Evolutionary conservation across 2,113 vertebrate genomes (phyloP).

Genomic region (Megaceryle torquata): DNA sequence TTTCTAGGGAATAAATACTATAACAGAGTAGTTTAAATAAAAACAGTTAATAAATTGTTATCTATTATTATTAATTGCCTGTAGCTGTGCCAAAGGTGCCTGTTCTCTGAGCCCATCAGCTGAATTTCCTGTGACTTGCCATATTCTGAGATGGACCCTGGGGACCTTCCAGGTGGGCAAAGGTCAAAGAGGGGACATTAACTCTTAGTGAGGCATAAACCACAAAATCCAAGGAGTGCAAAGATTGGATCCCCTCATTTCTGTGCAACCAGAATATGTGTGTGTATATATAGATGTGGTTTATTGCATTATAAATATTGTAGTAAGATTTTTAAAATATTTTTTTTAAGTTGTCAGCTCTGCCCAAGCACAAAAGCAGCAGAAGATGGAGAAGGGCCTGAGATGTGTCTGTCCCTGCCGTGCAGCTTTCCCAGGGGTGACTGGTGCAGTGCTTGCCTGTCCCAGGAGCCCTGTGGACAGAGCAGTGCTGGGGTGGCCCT

Average conservation of each 20-base stretch:
- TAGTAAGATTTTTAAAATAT: not conserved
- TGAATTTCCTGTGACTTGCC: not conserved
- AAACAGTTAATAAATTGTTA: not conserved
- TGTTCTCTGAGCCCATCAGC: not conserved
- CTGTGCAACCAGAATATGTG: not conserved
- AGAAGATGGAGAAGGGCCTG: not conserved
- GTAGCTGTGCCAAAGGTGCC: not conserved
- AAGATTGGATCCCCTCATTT: not conserved
- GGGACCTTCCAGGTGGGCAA: not conserved
- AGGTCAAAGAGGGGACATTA: not conserved
- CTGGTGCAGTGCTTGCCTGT: not conserved
- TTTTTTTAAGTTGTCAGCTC: not conserved
- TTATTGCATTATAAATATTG: not conserved
- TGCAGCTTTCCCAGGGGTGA: not conserved
- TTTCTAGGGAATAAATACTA: not conserved
- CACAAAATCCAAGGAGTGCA: not conserved
- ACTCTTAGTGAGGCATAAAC: not conserved
- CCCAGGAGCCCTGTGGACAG: not conserved
- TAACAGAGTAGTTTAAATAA: not conserved
- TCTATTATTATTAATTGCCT: not conserved
- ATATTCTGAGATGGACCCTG: not conserved
- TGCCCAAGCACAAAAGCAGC: not conserved
- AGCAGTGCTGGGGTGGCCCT: not conserved
- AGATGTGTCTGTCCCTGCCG: not conserved
- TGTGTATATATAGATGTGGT: not conserved